These are phyloP conservation scores for Brevimyrus niger DNA, from an alignment of 2,113 vertebrate genomes.

Conservation along the genomic window DNA sequence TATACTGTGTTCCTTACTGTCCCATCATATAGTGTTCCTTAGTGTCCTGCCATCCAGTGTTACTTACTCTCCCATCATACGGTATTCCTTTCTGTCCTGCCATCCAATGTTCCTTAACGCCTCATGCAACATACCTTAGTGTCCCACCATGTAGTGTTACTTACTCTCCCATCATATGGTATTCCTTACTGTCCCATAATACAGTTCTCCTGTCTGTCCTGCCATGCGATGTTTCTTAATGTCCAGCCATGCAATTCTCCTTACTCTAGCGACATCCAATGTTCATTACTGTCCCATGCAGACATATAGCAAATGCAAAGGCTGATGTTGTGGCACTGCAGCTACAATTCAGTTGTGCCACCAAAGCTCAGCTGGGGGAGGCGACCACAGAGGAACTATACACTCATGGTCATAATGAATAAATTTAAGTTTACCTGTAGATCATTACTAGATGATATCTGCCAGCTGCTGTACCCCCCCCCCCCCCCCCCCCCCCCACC, in stretches of 20 bases:
- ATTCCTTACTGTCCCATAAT: neutral
- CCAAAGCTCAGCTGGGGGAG: neutral
- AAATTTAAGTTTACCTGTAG: slow-evolving; percentile 32
- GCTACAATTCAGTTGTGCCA: neutral
- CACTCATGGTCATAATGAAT: slow-evolving; percentile 12
- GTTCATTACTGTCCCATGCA: neutral
- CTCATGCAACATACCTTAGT: neutral
- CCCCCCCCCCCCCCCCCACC: slow-evolving; percentile 24
- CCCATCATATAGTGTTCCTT: neutral
- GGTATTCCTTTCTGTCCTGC: neutral
- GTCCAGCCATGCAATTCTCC: neutral
- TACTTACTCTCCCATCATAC: neutral
- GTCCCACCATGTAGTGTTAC: neutral
- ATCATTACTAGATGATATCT: slow-evolving; percentile 48
- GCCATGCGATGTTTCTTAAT: neutral
- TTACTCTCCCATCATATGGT: neutral
- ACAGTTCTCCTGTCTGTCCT: too few species aligned
- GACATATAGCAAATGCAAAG: neutral
- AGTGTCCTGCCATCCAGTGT: neutral
- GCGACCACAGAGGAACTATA: neutral
- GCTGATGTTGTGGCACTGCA: neutral
- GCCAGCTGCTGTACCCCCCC: slow-evolving; percentile 23
- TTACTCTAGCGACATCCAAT: neutral
- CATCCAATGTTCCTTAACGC: neutral
- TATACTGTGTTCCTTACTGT: neutral